Evolutionary conservation across 2,888 invertebrate species (phyloP).

Genomic region (Dasysyrphus albostriatus): DNA sequence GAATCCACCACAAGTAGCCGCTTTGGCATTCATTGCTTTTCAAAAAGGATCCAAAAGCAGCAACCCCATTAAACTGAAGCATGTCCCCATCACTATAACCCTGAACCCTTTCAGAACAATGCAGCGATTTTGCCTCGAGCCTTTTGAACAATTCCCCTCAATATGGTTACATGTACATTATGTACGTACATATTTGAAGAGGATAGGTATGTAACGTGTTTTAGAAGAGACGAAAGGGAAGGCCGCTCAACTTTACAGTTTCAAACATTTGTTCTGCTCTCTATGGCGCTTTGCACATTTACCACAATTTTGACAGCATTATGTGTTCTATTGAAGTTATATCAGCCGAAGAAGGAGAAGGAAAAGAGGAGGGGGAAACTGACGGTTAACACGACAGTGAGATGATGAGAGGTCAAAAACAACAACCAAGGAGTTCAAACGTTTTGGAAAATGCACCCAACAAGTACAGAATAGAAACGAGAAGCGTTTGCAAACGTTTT

Average conservation of each 20-base stretch:
- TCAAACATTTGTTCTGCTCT: conserved; percentile 73
- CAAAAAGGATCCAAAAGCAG: conserved; percentile 37
- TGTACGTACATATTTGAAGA: background rate
- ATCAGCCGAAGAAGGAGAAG: conserved; percentile 31
- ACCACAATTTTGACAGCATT: conserved; percentile 74
- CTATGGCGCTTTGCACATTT: conserved; percentile 68
- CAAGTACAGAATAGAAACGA: conserved; percentile 61
- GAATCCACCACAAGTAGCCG: conserved; percentile 66
- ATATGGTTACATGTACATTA: conserved; percentile 1
- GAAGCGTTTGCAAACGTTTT: conserved; percentile 45
- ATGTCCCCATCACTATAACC: conserved; percentile 51
- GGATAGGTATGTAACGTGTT: conserved; percentile 10
- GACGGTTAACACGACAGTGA: conserved; percentile 23
- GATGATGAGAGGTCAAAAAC: conserved; percentile 8
- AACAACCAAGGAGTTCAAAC: conserved; percentile 26
- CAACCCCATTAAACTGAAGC: conserved; percentile 53
- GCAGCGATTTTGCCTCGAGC: conserved; percentile 56
- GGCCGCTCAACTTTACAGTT: conserved; percentile 68
- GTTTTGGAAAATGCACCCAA: conserved; percentile 44
- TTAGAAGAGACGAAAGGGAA: conserved; percentile 26
- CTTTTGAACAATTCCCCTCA: conserved; percentile 31
- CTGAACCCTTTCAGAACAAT: conserved; percentile 57
- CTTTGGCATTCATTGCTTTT: conserved; percentile 70
- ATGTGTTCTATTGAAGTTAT: conserved; percentile 68
- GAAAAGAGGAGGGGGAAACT: background rate